Conservation (phyloP, 2,888 invertebrate genomes). For the Cephonodes hylas region DNA sequence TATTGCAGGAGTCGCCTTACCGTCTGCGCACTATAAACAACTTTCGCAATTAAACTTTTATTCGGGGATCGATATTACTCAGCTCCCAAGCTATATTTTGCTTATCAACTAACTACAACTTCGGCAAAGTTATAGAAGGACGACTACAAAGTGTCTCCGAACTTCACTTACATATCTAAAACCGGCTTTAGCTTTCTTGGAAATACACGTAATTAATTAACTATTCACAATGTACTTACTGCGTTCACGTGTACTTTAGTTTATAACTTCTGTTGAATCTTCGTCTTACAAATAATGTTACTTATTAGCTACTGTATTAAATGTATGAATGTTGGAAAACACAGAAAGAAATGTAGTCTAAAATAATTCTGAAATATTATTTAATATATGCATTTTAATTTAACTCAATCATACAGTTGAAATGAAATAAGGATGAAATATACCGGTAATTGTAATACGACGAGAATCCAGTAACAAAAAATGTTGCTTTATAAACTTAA, state of each 20-base stretch:
- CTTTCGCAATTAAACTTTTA: constrained; percentile 78
- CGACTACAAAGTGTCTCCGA: constrained; percentile 26
- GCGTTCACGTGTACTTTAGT: neutral
- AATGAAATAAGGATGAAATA: too few species aligned
- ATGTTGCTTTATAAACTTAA: too few species aligned
- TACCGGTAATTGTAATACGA: too few species aligned
- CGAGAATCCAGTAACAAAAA: too few species aligned
- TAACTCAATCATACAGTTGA: too few species aligned
- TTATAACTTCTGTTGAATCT: neutral
- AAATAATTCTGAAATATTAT: too few species aligned
- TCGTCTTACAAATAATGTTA: too few species aligned
- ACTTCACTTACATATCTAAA: constrained; percentile 14
- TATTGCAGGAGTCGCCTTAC: constrained; percentile 44
- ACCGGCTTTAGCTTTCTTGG: constrained; percentile 9
- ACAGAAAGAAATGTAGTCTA: too few species aligned
- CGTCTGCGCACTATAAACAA: constrained; percentile 69
- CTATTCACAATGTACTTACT: neutral
- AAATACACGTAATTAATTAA: constrained; percentile 7
- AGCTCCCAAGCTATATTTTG: constrained; percentile 54
- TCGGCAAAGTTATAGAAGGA: constrained; percentile 31
- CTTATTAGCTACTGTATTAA: too few species aligned
- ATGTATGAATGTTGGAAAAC: too few species aligned
- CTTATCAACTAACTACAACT: constrained; percentile 48
- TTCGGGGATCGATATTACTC: constrained; percentile 62
- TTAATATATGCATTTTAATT: too few species aligned